Evolutionary conservation across 2,797 vertebrate species (phyloP).

Genomic region (Typhlichthys subterraneus): DNA sequence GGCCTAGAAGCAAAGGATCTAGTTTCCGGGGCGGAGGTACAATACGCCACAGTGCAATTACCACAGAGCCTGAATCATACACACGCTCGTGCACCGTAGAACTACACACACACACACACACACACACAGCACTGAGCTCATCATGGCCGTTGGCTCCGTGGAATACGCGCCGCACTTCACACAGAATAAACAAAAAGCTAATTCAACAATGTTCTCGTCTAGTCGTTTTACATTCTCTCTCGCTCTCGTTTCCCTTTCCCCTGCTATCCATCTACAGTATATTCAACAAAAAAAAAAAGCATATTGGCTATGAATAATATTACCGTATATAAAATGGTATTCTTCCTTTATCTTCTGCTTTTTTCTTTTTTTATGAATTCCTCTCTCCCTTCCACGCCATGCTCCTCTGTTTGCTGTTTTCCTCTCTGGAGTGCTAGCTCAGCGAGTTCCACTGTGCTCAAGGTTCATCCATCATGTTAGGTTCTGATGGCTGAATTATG

Average conservation of each 20-base stretch:
- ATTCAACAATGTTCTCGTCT: slow-evolving; percentile 18
- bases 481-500: slow-evolving; percentile 63
- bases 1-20: slow-evolving; percentile 78
- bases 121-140: slow-evolving; percentile 48
- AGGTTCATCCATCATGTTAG: slow-evolving; percentile 45
- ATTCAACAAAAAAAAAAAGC: neutral
- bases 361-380: neutral
- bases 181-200: slow-evolving; percentile 12
- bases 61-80: slow-evolving; percentile 65
- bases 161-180: slow-evolving; percentile 6
- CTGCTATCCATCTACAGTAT: slow-evolving; percentile 8
- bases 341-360: neutral
- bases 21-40: slow-evolving; percentile 73
- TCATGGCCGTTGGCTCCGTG: slow-evolving; percentile 28
- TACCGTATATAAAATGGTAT: neutral
- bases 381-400: neutral
- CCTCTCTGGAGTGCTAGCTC: slow-evolving; percentile 3
- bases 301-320: too few relatives aligned
- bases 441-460: slow-evolving; percentile 4
- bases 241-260: slow-evolving; percentile 9
- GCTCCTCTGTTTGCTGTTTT: slow-evolving; percentile 12
- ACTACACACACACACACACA: slow-evolving; percentile 49
- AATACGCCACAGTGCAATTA: slow-evolving; percentile 65
- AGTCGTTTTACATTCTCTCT: slow-evolving; percentile 7
- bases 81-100: slow-evolving; percentile 11